Base-by-base conservation (phyloP, 2,888 invertebrate genomes). In the Icerya purchasi region DNA sequence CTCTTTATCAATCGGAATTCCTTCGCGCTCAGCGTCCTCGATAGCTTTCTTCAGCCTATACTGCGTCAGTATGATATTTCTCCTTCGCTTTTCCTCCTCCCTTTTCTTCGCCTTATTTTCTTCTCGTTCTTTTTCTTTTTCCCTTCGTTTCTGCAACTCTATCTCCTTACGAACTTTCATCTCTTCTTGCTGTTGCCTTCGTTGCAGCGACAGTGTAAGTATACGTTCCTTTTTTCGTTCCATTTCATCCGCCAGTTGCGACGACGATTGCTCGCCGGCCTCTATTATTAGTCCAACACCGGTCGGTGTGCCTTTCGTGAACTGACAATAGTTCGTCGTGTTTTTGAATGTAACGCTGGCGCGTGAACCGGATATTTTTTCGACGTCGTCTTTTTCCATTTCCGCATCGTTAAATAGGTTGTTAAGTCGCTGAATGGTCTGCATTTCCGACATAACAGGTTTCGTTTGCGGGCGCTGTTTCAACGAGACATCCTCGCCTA, bases 11-110 rank as follows among this genome's bases (percentile, higher is more conserved):
- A 87, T 71, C 55, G 82, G 80, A 73, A 87, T 87, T 64, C 88
- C 88, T 77, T 88, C 88, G 70, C 86, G 74, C 71, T 89, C 88
- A 22, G 90, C 89, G 74, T 91, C 90, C 71, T 92, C 91, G 63
- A 88, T 82, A 59, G 88, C 87, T 73, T 94, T 94, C 71, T 93
- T 90, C 66, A 91, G 76, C 73, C 91, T 86, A 74, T 94, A 89
- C 72, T 91, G 88, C 69, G 91, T 89, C 66, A 93, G 78, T 69
- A 96, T 96, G 65, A 80, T 80, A 65, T 90, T 86, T 60, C 93
- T 75, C 61, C 92, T 77, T n/a, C 84, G 79, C 67, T 83, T 83
- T 71, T 94, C 93, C 68, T 93, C 92, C 67, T 86, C 83, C 75
- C 77, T 65, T 71, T 83, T 80, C 69, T 86, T 75, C 69, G 78